A percentile compares a stretch with the other conserved stretches of the same genome.
Evolutionary conservation across 2,113 vertebrate species (phyloP).

Genomic region (Misgurnus mizolepis): DNA sequence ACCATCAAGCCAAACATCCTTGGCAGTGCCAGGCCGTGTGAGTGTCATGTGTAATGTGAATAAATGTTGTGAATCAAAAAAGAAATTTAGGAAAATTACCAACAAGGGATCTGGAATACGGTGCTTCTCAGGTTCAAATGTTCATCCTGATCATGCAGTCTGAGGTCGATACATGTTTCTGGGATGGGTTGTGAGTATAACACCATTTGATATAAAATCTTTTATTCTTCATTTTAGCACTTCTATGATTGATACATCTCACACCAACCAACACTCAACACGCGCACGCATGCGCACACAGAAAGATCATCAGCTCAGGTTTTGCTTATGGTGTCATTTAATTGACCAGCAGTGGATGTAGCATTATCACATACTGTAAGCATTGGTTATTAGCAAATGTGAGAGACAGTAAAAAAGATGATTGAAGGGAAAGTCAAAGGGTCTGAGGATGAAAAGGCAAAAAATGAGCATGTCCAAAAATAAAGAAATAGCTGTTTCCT

Average conservation of each 20-base stretch:
- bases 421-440: background rate
- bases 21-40: background rate
- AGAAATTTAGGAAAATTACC: background rate
- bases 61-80: background rate
- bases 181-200: conserved; percentile 19
- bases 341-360: conserved; percentile 19
- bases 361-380: conserved; percentile 24
- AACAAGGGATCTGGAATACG: too few species aligned
- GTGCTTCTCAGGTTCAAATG: too few species aligned
- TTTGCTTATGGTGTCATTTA: conserved; percentile 22
- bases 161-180: conserved; percentile 13
- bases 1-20: conserved; percentile 8
- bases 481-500: too few species aligned
- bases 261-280: background rate
- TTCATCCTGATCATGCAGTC: background rate
- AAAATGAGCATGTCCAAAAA: background rate
- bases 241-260: conserved; percentile 22
- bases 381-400: conserved; percentile 37
- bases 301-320: conserved; percentile 44
- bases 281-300: background rate
- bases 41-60: background rate
- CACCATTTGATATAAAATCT: conserved; percentile 32
- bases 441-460: background rate
- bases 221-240: conserved; percentile 34
- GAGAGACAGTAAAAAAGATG: conserved; percentile 30